These are phyloP conservation scores for Lacerta viridis DNA, from an alignment of 2,797 vertebrate genomes.

Conservation along the genomic window DNA sequence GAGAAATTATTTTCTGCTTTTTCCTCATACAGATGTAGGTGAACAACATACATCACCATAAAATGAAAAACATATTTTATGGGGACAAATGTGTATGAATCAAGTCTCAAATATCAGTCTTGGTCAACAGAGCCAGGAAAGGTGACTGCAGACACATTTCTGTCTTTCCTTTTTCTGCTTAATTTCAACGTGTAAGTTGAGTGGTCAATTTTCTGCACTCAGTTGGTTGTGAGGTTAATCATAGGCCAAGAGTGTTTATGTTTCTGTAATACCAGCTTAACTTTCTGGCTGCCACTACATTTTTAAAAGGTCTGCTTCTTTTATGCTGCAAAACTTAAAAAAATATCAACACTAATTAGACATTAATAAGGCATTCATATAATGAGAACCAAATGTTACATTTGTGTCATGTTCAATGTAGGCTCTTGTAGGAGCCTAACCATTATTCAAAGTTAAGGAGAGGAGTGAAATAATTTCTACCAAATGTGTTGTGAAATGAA, in stretches of 20 bases:
- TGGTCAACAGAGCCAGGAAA: conserved; percentile 31
- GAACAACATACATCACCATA: not conserved
- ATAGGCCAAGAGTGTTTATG: conserved; percentile 80
- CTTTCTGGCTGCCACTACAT: conserved; percentile 75
- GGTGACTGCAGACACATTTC: not conserved
- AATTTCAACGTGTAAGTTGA: conserved; percentile 80
- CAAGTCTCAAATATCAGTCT: conserved; percentile 10
- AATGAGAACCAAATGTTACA: conserved; percentile 86
- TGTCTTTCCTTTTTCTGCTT: conserved; percentile 68
- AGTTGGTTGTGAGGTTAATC: conserved; percentile 85
- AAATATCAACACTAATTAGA: conserved; percentile 84
- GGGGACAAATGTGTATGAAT: conserved; percentile 16
- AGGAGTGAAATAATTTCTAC: conserved; percentile 85
- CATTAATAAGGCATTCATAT: conserved; percentile 89
- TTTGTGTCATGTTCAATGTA: conserved; percentile 83
- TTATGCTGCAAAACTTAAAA: conserved; percentile 79
- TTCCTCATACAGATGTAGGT: conserved; percentile 32
- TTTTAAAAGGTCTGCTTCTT: conserved; percentile 82
- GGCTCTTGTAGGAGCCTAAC: conserved; percentile 65
- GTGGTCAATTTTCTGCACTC: conserved; percentile 80
- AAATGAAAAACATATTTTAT: conserved; percentile 41
- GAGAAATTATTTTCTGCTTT: conserved; percentile 28
- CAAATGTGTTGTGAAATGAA: conserved; percentile 76
- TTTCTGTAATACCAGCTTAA: conserved; percentile 82
- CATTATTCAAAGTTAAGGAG: conserved; percentile 78